Evolutionary conservation across 2,888 invertebrate genomes (phyloP), one percentile per base, ranked within the genome.

Genomic region (Hecatera dysodea): DNA sequence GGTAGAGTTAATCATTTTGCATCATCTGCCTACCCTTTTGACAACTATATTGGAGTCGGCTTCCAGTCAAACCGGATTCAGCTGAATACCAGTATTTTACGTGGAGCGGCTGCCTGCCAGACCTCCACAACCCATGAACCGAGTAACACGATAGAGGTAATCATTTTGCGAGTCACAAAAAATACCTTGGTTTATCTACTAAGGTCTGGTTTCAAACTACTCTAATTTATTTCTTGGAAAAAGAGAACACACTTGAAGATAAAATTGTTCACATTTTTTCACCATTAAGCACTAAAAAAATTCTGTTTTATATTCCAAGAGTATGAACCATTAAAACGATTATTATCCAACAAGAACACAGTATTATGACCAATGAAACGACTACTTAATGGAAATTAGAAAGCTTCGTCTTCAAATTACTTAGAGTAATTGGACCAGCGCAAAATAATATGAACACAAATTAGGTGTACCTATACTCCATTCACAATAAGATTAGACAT

Each of bases 381-480:
- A 36, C 64, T 46, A 56, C 46, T 53, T 81, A 81, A 82, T 75
- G 82, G 75, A 81, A 82, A 78, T 81, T 81, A 81, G 78, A 82
- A 84, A 84, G 68, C 72, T 52, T 66, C 78, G 72, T 78, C 82
- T 78, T 72, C 48, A 72, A 81, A 81, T 83, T 84, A 81, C 72
- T 69, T 53, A 42, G 24, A 75, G 68, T 82, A 82, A 84, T 82
- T 78, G 82, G 72, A 72, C 50, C 65, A 67, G 63, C 63, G 67
- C 33, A 69, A 83, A 63, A 80, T 82, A 80, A 81, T 75, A 72
- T 65, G 67, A 80, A 69, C 70, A 67, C 76, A 69, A 81, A 83
- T 80, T 83, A 83, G 57, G 61, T 76, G 72, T 83, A 70, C 83
- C 71, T 29, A n/a, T n/a, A n/a, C n/a, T n/a, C n/a, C n/a, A n/a